Conservation (phyloP, 1,140 invertebrate species). For the Pygmarrhopalites habei region DNA sequence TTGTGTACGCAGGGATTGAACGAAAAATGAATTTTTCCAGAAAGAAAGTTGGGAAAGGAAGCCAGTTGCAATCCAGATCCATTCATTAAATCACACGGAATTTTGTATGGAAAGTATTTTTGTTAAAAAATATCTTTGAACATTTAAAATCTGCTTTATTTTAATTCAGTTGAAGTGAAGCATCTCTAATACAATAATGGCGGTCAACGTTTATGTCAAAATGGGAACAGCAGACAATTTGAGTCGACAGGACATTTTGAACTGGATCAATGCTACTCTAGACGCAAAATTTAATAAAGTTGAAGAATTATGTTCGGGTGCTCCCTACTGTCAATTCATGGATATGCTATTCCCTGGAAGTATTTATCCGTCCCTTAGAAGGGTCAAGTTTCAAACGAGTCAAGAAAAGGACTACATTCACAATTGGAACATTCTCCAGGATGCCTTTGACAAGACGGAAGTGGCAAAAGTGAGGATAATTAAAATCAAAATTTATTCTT, state of each 20-base stretch:
- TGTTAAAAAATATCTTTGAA: too few species aligned
- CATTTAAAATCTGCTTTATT: too few species aligned
- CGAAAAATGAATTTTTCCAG: too few species aligned
- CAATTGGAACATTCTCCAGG: slow-evolving; percentile 59
- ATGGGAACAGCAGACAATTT: slow-evolving; percentile 96
- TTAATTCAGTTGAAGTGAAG: too few species aligned
- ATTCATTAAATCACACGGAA: too few species aligned
- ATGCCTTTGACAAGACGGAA: slow-evolving; percentile 90
- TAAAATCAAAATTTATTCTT: too few species aligned
- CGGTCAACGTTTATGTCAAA: slow-evolving; percentile 97
- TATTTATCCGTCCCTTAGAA: slow-evolving; percentile 78
- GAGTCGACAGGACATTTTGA: slow-evolving; percentile 95
- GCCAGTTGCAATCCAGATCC: too few species aligned
- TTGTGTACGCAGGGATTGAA: too few species aligned
- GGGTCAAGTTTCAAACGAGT: slow-evolving; percentile 97
- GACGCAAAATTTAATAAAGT: slow-evolving; percentile 92
- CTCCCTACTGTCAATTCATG: slow-evolving; percentile 98
- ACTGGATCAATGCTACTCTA: slow-evolving; percentile 96
- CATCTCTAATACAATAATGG: too few species aligned
- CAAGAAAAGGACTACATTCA: slow-evolving; percentile 99
- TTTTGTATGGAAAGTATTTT: too few species aligned
- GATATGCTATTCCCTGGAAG: slow-evolving; percentile 97
- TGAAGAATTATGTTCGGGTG: slow-evolving; percentile 94
- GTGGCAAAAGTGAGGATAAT: slow-evolving; percentile 96
- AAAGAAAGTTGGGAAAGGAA: too few species aligned